Evolutionary conservation across 2,113 vertebrate species (phyloP), one percentile per base, ranked within the genome.

Genomic region (Callorhinus ursinus): DNA sequence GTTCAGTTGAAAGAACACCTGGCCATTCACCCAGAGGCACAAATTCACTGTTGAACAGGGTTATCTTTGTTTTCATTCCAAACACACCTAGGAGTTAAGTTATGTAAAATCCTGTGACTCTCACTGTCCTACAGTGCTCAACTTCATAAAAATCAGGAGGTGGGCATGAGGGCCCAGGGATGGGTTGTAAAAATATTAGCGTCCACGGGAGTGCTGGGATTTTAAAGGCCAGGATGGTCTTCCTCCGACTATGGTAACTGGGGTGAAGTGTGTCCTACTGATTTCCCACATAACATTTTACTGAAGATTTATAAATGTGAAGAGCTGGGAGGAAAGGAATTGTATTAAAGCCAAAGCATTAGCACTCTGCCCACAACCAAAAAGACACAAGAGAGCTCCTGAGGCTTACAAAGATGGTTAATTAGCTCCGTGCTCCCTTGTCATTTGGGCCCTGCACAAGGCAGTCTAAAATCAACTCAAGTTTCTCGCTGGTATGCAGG

Each of bases 1-100:
- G 98, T 96, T 88, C 97, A 98, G 98, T 98, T 98, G 98, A 99
- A 99, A 99, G 98, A 98, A 98, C 99, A 99, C 98, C 98, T 99
- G 99, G 98, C 96, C 95, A 94, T 98, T 99, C 98, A 99, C 98
- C 98, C 98, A 96, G 98, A 98, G 99, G 99, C 99, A 97, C 98
- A 94, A 97, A 98, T 98, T 98, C 98, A 92, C 98, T 97, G 93
- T 93, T 42, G 96, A 99, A 99, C 98, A 99, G 98, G 98, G 98
- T 99, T 98, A 99, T 98, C 98, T 98, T 99, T 99, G 98, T 99
- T 99, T 98, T 97, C 97, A 97, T 92, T 98, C 96, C 94, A 98
- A 97, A 98, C 98, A 98, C 97, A 97, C 98, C 97, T 97, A 98
- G 97, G 98, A 98, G 98, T 92, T 88, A 98, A 97, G 96, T 95